phyloP scores from a whole-genome alignment of 2,797 vertebrate species.

The Hozukius guyotensis region DNA sequence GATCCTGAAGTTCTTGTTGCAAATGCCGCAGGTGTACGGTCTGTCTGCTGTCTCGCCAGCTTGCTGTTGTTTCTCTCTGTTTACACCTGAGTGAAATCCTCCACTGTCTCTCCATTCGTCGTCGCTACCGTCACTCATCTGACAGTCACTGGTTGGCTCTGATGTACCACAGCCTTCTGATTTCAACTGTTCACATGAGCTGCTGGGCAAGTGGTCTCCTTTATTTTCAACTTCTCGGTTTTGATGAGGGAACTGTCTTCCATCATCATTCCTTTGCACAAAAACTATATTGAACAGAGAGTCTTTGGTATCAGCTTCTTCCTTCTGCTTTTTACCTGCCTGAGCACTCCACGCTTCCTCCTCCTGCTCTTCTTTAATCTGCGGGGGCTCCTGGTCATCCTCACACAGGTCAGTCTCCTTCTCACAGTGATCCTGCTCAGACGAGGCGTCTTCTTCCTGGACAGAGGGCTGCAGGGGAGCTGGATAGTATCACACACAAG shows the following conservation, averaged over 20 bases:
- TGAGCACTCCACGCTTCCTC: constrained; percentile 14
- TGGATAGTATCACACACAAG: constrained; percentile 3
- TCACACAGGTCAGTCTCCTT: background rate
- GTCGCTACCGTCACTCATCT: constrained; percentile 22
- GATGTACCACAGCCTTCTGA: background rate
- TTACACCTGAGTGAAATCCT: background rate
- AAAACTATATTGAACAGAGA: constrained; percentile 58
- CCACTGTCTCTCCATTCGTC: constrained; percentile 16
- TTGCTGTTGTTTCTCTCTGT: background rate
- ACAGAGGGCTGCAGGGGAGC: background rate
- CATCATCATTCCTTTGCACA: constrained; percentile 25
- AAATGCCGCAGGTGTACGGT: constrained; percentile 43
- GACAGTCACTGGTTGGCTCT: constrained; percentile 17
- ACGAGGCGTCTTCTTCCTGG: background rate
- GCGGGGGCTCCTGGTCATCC: background rate
- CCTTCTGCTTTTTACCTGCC: constrained; percentile 3
- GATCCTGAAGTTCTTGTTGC: constrained; percentile 53
- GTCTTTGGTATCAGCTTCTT: constrained; percentile 32
- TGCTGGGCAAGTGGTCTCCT: background rate
- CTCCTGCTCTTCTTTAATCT: constrained; percentile 49
- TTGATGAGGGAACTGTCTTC: background rate
- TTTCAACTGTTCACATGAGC: constrained; percentile 23
- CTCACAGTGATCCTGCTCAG: background rate
- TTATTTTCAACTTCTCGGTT: background rate
- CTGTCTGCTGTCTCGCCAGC: constrained; percentile 3